Evolutionary conservation across 2,888 invertebrate genomes (phyloP), one percentile per base, ranked within the genome.

Genomic region (Polydrusus pterygomalis): DNA sequence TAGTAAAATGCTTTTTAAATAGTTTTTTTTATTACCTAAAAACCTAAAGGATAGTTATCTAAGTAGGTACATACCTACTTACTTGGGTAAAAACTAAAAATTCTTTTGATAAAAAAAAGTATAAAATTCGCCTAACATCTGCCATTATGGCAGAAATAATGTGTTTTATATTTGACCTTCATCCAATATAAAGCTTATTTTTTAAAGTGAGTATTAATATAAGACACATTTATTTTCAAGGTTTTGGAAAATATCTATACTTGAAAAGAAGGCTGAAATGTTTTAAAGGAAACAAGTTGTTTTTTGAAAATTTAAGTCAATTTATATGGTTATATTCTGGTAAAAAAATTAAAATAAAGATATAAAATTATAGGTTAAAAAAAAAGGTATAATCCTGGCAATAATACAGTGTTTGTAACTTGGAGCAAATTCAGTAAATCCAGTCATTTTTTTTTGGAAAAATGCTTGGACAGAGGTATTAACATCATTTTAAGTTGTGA

Each of bases 81-180:
- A n/a, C 13, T 18, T 51, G 17, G 13, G 15, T 15, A 15, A 15
- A 54, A 30, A 56, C 30, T 9, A 34, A 51, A 15, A 15, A 10
- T 34, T 49, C 5, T 25, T 47, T 64, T 20, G 2, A 34, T 38
- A 25, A 25, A 25, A 25, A 25, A 25, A 25, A 25, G 25, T 25
- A 54, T 38, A 49, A 70, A 69, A 70, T 70, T 70, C 70, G 70
- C 70, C 70, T 70, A 70, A 70, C 43, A 49, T 47, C 30, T 38
- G 13, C 15, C 13, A 49, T 62, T 60, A 30, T 17, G 45, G 18
- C 58, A 58, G 1, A 15, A 15, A 5, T 11, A 34, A 25, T 60
- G 49, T 47, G 70, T 70, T 62, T 70, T 70, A 70, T 70, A 70
- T 70, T 70, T 58, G 18, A 25, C 25, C 1, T 25, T 25, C 30